Conservation (phyloP, 1,140 invertebrate species). For the Patella vulgata region DNA sequence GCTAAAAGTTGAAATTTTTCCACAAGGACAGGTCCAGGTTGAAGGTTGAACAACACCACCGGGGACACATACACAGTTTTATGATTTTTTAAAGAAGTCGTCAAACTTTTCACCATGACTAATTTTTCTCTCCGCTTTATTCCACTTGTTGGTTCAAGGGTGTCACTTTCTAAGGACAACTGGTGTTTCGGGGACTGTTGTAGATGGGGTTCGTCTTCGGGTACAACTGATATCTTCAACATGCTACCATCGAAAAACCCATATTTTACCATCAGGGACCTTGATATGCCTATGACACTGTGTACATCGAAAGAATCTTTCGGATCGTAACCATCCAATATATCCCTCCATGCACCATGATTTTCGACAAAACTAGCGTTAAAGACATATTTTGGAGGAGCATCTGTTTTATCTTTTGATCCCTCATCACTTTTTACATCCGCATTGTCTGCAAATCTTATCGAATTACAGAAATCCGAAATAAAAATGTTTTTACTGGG, state of each 20-base stretch:
- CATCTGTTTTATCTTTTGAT: neutral
- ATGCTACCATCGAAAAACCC: constrained; percentile 50
- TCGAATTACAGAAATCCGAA: constrained; percentile 45
- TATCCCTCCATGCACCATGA: constrained; percentile 22
- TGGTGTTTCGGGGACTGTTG: no score
- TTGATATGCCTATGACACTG: constrained; percentile 47
- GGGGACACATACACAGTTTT: constrained; percentile 50
- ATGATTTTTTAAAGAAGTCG: constrained; percentile 27
- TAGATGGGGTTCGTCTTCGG: constrained; percentile 12
- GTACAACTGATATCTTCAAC: constrained; percentile 42
- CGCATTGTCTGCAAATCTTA: constrained; percentile 4
- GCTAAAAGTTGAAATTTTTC: constrained; percentile 20
- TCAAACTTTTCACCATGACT: constrained; percentile 49
- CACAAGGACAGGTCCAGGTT: constrained; percentile 27
- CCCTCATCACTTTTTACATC: no score
- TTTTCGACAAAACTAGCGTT: constrained; percentile 32
- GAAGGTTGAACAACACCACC: constrained; percentile 49
- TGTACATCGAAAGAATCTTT: constrained; percentile 39
- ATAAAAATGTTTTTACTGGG: constrained; percentile 17
- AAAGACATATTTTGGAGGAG: neutral
- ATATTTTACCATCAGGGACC: constrained; percentile 44
- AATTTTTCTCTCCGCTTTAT: constrained; percentile 30
- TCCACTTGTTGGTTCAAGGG: neutral
- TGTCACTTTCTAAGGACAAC: no score
- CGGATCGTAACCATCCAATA: constrained; percentile 17